Evolutionary conservation across 2,888 invertebrate genomes (phyloP), one percentile per base, ranked within the genome.

Genomic region (Perizoma flavofasciatum): DNA sequence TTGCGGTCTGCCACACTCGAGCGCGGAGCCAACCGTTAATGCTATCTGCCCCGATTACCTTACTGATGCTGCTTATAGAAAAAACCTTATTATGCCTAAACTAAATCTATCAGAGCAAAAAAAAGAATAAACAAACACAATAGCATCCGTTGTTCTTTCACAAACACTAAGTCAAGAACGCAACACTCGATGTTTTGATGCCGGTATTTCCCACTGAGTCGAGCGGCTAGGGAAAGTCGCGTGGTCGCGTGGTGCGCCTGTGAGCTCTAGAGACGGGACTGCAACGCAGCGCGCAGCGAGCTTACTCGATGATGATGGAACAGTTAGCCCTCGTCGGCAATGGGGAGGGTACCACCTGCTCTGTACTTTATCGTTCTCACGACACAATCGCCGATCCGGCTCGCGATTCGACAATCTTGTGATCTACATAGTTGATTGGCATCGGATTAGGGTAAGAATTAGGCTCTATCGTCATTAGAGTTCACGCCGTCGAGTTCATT

Each of bases 21-120:
- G 86, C 89, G 91, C 88, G 84, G 89, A 88, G 77, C 85, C 89
- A 85, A 92, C 92, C 92, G 92, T 92, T 92, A 91, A 89, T 80
- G 78, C 83, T 92, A 86, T 91, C 87, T 91, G 92, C 91, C 91
- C 92, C 92, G 90, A 91, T 92, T 90, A 90, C 88, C 82, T 85
- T 86, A 83, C 87, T 81, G 79, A 78, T 76, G 77, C 77, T 78
- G 77, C 78, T 80, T 82, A 72, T 73, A 75, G 80, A 86, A 88
- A 65, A 88, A 83, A 73, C 71, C 61, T 67, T 69, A 61, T 61
- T 67, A 59, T 54, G 55, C 56, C 56, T 43, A 63, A 69, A 64
- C 69, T 69, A 48, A 39, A 49, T 68, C 62, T 63, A 66, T 55
- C 56, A 62, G 48, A 49, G 50, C 57, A 57, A 59, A 57, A 59